These are phyloP conservation scores for Cepaea hortensis DNA, from an alignment of 2,888 invertebrate species.

Conservation along the genomic window DNA sequence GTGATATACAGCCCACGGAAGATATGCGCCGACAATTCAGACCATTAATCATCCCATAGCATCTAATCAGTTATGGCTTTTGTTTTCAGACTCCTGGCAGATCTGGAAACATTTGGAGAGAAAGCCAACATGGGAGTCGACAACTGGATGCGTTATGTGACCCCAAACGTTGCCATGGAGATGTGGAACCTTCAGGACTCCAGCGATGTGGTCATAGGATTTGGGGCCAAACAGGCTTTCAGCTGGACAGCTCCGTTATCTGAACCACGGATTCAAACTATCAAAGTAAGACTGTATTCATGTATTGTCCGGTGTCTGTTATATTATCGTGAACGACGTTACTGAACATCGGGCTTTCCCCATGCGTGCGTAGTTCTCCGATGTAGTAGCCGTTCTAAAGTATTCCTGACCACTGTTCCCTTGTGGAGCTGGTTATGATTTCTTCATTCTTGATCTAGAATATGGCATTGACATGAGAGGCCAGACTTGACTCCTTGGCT, in stretches of 20 bases:
- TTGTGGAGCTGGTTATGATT: background rate
- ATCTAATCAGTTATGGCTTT: too few relatives aligned
- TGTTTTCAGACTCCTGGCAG: conserved; percentile 58
- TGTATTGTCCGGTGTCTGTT: background rate
- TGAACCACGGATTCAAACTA: conserved; percentile 51
- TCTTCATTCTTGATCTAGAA: background rate
- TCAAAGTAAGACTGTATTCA: conserved; percentile 30
- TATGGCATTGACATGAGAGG: too few relatives aligned
- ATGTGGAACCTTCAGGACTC: conserved; percentile 61
- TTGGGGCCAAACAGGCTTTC: conserved; percentile 58
- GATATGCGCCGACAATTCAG: too few relatives aligned
- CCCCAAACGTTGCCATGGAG: conserved; percentile 66
- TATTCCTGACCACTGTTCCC: too few relatives aligned
- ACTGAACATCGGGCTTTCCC: too few relatives aligned
- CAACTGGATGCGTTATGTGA: conserved; percentile 58
- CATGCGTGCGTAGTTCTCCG: too few relatives aligned
- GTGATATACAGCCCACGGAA: too few relatives aligned
- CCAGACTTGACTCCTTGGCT: too few relatives aligned
- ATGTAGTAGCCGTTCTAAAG: too few relatives aligned
- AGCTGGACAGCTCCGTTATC: conserved; percentile 46
- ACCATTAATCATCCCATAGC: too few relatives aligned
- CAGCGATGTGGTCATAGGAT: conserved; percentile 61
- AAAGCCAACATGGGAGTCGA: conserved; percentile 57
- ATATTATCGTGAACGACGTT: background rate
- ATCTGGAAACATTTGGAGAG: conserved; percentile 62